Percentiles rank a stretch among this genome's conserved stretches.
Conservation (phyloP, 2,113 vertebrate species). For the Anser cygnoides region DNA sequence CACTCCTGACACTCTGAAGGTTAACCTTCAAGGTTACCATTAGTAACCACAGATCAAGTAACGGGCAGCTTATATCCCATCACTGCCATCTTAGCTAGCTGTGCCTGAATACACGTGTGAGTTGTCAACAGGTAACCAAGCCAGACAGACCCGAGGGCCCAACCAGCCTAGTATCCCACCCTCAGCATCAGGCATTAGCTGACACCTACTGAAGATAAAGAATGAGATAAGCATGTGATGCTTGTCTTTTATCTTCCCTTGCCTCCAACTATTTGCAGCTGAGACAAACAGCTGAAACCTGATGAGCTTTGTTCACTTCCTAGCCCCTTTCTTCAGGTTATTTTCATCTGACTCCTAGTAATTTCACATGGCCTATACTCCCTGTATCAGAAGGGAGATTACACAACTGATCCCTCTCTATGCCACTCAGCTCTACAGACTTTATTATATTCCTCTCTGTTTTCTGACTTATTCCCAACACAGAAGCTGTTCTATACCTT, state of each 20-base stretch:
- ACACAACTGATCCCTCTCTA: background rate
- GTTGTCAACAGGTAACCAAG: background rate
- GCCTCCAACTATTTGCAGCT: background rate
- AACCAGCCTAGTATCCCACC: background rate
- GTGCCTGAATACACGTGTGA: accelerated
- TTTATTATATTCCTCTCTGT: background rate
- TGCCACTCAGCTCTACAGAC: background rate
- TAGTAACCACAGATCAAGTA: background rate
- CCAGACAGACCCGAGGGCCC: background rate
- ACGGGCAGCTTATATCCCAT: accelerated
- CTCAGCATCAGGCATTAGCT: background rate
- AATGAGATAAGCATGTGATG: background rate
- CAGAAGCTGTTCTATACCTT: background rate
- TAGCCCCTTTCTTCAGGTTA: background rate
- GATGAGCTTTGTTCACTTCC: background rate
- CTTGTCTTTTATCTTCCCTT: background rate
- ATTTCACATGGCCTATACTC: background rate
- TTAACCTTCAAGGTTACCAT: background rate
- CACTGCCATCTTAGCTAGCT: background rate
- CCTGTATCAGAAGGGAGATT: background rate
- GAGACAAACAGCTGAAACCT: background rate
- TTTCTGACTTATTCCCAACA: background rate
- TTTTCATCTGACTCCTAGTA: background rate
- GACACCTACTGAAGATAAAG: background rate
- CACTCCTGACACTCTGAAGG: background rate